These are phyloP conservation scores for Eumaeus atala DNA, from an alignment of 1,140 invertebrate genomes.

Conservation along the genomic window DNA sequence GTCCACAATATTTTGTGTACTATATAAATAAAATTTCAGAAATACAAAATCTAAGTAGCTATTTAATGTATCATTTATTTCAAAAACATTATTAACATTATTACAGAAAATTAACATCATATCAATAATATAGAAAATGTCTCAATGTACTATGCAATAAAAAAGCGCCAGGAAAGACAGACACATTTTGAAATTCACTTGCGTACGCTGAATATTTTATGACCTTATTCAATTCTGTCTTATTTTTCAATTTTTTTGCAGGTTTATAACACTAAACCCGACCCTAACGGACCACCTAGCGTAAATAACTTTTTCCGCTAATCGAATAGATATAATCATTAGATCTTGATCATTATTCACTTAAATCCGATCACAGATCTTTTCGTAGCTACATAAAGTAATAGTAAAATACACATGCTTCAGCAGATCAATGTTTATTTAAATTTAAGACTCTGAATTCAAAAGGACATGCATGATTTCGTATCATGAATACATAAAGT, in stretches of 20 bases:
- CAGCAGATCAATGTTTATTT: slow-evolving; percentile 32
- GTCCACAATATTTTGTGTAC: no score
- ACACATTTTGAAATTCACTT: slow-evolving; percentile 36
- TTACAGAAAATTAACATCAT: no score
- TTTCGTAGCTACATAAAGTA: slow-evolving; percentile 41
- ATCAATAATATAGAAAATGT: no score
- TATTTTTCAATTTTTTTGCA: slow-evolving; percentile 72
- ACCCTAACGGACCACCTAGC: slow-evolving; percentile 74
- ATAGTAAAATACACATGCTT: slow-evolving; percentile 50
- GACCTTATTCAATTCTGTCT: slow-evolving; percentile 59
- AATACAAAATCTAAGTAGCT: no score
- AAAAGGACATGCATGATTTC: slow-evolving; percentile 43
- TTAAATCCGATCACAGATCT: slow-evolving; percentile 55
- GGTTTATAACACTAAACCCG: slow-evolving; percentile 76
- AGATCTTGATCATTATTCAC: slow-evolving; percentile 61
- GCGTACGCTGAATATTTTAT: slow-evolving; percentile 41
- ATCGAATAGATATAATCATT: slow-evolving; percentile 57
- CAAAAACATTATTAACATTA: no score
- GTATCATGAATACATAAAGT: slow-evolving; percentile 18
- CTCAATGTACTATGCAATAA: background rate
- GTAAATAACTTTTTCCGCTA: slow-evolving; percentile 72
- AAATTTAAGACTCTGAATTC: slow-evolving; percentile 39
- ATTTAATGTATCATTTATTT: no score
- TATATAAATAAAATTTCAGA: no score
- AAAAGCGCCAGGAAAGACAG: background rate